Percentiles rank a stretch among this genome's conserved stretches.
Conservation (phyloP, 2,113 vertebrate species). For the Ameiurus melas region DNA sequence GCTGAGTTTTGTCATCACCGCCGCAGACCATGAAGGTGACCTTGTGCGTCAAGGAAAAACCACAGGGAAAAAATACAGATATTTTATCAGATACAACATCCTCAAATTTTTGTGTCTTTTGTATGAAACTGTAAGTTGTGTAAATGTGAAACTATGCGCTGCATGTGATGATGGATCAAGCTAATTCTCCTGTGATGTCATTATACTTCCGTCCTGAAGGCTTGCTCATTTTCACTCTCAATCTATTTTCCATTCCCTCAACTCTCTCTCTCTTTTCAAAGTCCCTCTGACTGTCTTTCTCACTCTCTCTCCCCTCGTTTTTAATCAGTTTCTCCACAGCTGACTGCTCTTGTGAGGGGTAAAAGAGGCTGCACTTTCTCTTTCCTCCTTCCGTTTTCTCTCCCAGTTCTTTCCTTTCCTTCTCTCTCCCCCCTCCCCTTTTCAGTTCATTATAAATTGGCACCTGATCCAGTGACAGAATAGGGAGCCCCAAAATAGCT, state of each 20-base stretch:
- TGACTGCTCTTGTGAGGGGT: constrained; percentile 49
- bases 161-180: constrained; percentile 36
- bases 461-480: constrained; percentile 66
- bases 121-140: neutral
- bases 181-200: constrained; percentile 44
- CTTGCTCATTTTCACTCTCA: constrained; percentile 30
- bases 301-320: constrained; percentile 33
- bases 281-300: neutral
- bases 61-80: neutral
- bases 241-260: constrained; percentile 19
- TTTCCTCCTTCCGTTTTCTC: constrained; percentile 52
- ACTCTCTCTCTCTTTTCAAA: constrained; percentile 3
- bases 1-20: constrained; percentile 27
- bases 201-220: constrained; percentile 36
- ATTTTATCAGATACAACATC: neutral
- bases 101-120: neutral
- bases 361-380: constrained; percentile 41
- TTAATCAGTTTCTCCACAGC: constrained; percentile 56
- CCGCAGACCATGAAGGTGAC: constrained; percentile 66
- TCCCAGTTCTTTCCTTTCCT: constrained; percentile 31
- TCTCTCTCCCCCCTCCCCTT: constrained; percentile 44
- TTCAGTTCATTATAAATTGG: constrained; percentile 63
- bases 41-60: constrained; percentile 61
- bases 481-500: constrained; percentile 64
- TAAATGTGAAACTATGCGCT: constrained; percentile 31